Conservation (phyloP, 1,140 invertebrate genomes). For the Apis mellifera region DNA sequence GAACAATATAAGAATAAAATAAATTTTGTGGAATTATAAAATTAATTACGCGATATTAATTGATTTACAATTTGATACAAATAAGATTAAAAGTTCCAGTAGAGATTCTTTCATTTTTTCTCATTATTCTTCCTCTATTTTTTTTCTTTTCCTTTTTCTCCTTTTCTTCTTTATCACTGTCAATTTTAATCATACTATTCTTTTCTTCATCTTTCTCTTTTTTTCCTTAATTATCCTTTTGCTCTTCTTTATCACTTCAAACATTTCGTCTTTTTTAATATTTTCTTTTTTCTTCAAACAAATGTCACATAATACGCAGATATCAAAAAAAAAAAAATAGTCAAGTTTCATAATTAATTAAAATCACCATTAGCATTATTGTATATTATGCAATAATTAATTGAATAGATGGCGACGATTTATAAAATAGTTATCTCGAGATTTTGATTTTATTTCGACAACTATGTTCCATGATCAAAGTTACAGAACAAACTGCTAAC, state of each 20-base stretch:
- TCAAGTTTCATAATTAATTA: background rate
- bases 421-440: too few species aligned
- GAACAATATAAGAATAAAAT: background rate
- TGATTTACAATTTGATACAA: too few species aligned
- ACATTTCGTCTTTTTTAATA: background rate
- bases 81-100: slow-evolving; percentile 8
- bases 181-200: background rate
- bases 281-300: background rate
- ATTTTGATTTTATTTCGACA: background rate
- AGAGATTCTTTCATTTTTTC: background rate
- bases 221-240: background rate
- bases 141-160: background rate
- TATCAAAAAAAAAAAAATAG: background rate
- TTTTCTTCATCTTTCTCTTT: background rate
- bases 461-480: background rate
- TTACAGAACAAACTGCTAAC: background rate
- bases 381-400: too few species aligned
- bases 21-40: background rate
- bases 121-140: background rate
- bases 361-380: too few species aligned
- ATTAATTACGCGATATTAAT: background rate
- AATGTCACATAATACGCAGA: background rate
- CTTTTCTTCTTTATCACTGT: background rate
- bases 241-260: too few species aligned
- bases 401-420: too few species aligned